These are phyloP conservation scores for Folsomia candida DNA, from an alignment of 2,888 invertebrate species.

Conservation along the genomic window DNA sequence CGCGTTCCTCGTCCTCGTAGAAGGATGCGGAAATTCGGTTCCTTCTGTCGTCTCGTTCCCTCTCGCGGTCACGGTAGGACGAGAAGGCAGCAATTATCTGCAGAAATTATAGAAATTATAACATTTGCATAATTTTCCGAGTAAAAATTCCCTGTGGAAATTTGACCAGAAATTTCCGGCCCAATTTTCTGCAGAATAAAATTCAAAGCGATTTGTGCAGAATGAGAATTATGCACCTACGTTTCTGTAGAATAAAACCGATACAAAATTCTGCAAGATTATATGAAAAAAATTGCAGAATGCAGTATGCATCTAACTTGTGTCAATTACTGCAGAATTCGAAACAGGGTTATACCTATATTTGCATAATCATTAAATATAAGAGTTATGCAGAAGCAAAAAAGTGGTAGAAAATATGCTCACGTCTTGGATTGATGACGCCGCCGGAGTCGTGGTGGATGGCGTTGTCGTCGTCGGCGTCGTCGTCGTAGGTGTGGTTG, in stretches of 20 bases:
- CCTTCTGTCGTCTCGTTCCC: background rate
- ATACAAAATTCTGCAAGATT: too few relatives aligned
- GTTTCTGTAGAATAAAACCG: too few relatives aligned
- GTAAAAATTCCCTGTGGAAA: too few relatives aligned
- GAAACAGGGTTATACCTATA: background rate
- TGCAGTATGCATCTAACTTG: background rate
- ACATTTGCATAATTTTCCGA: too few relatives aligned
- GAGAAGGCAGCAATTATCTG: constrained; percentile 22
- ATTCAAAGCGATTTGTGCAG: too few relatives aligned
- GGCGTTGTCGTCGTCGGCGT: constrained; percentile 20
- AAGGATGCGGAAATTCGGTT: background rate
- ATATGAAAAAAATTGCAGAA: constrained; percentile 2
- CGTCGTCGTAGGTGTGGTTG: constrained; percentile 23
- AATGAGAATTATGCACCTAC: too few relatives aligned
- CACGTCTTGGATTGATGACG: constrained; percentile 32
- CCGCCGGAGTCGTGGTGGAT: constrained; percentile 28
- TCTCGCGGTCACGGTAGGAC: constrained; percentile 5
- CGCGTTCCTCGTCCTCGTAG: constrained; percentile 5
- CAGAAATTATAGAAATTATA: background rate
- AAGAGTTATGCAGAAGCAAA: background rate
- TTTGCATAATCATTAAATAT: background rate
- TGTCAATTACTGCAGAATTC: background rate
- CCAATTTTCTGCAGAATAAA: too few relatives aligned
- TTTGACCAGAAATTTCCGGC: too few relatives aligned
- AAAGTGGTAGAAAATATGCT: too few relatives aligned